Percentiles rank a stretch among this genome's conserved stretches.
These are phyloP conservation scores for Alviniconcha strummeri DNA, from an alignment of 2,888 invertebrate genomes.

Conservation along the genomic window DNA sequence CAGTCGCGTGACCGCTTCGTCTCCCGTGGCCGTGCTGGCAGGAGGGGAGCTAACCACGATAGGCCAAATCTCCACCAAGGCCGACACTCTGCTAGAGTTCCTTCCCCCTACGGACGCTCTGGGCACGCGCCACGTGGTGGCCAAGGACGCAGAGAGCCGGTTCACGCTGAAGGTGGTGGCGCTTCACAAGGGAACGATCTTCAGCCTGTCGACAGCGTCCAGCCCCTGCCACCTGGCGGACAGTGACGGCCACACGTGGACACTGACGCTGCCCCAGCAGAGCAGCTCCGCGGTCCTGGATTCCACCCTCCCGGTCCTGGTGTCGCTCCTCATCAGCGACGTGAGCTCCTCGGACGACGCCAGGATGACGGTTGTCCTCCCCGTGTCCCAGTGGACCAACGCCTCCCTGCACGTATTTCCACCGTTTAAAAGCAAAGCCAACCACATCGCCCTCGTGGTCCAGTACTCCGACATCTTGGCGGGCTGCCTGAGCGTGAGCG, in stretches of 20 bases:
- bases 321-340: background rate
- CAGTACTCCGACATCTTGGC: background rate
- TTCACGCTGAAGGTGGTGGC: constrained; percentile 10
- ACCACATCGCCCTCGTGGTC: background rate
- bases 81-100: constrained; percentile 3
- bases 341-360: background rate
- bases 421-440: background rate
- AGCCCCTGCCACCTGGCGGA: background rate
- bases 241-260: background rate
- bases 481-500: background rate
- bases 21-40: constrained; percentile 12
- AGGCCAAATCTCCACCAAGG: background rate
- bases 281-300: background rate
- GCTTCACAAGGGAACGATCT: background rate
- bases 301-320: constrained; percentile 14
- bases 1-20: background rate
- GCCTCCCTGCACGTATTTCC: background rate
- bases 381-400: constrained; percentile 12
- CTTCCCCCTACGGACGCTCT: constrained; percentile 2
- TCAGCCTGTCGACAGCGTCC: background rate
- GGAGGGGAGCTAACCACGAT: constrained; percentile 14
- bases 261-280: background rate
- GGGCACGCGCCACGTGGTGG: background rate
- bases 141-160: background rate
- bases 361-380: constrained; percentile 5